Percentiles rank a stretch among this genome's conserved stretches.
These are phyloP conservation scores for Crocidura indochinensis DNA, from an alignment of 2,797 vertebrate genomes.

Conservation along the genomic window DNA sequence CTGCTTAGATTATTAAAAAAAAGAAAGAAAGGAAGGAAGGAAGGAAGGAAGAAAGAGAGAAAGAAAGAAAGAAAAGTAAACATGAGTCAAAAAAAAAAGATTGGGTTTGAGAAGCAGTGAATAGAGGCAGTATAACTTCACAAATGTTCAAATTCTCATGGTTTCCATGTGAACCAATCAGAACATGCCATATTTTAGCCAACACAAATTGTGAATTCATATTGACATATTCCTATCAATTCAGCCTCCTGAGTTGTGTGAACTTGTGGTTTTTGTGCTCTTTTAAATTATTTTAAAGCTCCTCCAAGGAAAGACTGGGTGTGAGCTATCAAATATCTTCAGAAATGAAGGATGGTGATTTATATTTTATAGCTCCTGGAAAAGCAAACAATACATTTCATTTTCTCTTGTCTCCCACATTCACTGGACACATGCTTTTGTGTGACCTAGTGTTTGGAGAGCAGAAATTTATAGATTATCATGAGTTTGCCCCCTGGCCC, in stretches of 20 bases:
- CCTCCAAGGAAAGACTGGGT: not conserved
- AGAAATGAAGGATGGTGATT: constrained; percentile 2
- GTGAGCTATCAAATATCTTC: not conserved
- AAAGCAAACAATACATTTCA: not conserved
- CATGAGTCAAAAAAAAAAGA: too few species aligned
- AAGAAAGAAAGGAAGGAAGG: too few species aligned
- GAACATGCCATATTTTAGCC: too few species aligned
- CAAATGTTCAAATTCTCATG: not conserved
- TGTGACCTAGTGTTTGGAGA: not conserved
- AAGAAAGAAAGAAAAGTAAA: too few species aligned
- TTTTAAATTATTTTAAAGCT: constrained; percentile 31
- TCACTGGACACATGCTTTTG: not conserved
- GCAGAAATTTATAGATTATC: not conserved
- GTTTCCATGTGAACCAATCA: not conserved
- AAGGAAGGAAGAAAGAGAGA: too few species aligned
- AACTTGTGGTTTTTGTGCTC: constrained; percentile 3
- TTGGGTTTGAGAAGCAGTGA: not conserved
- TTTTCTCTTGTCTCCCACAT: not conserved
- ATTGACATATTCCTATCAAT: not conserved
- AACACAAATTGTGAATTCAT: too few species aligned
- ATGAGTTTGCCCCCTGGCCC: too few species aligned
- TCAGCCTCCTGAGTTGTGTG: not conserved
- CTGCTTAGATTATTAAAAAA: too few species aligned
- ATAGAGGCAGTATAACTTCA: not conserved
- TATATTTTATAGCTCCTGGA: not conserved